Evolutionary conservation across 1,140 invertebrate genomes (phyloP).

Genomic region (Pygmarrhopalites habei): DNA sequence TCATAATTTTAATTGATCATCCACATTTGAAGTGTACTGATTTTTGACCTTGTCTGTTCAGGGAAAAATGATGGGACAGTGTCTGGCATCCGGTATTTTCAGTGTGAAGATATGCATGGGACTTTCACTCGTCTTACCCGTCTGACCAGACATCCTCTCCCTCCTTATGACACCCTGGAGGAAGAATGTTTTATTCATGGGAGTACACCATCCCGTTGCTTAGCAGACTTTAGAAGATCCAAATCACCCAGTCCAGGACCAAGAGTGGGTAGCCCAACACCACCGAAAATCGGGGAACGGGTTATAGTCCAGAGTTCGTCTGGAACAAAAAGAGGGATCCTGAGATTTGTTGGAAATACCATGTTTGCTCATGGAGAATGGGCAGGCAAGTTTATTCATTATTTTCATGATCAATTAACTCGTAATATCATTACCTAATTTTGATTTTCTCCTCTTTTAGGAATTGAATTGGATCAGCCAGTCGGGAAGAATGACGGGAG

Average conservation of each 20-base stretch:
- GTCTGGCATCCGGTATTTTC: conserved; percentile 54
- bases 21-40: too few species aligned
- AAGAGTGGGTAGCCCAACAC: conserved; percentile 17
- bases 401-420: too few species aligned
- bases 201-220: background rate
- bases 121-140: conserved; percentile 86
- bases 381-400: too few species aligned
- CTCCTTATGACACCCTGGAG: background rate
- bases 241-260: conserved; percentile 26
- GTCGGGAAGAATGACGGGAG: conserved; percentile 93
- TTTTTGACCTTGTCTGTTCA: background rate
- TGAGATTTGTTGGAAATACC: conserved; percentile 60
- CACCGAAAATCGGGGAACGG: conserved; percentile 60
- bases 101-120: conserved; percentile 86
- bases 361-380: conserved; percentile 75
- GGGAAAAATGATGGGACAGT: conserved; percentile 50
- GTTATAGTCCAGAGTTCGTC: conserved; percentile 81
- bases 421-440: too few species aligned
- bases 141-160: conserved; percentile 64
- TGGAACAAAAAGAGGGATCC: conserved; percentile 78
- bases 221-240: too few species aligned
- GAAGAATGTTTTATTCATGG: background rate
- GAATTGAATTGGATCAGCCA: conserved; percentile 87
- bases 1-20: too few species aligned
- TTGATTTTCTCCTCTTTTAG: too few species aligned